Conservation (phyloP, 1,140 invertebrate genomes). For the Goniozus legneri region DNA sequence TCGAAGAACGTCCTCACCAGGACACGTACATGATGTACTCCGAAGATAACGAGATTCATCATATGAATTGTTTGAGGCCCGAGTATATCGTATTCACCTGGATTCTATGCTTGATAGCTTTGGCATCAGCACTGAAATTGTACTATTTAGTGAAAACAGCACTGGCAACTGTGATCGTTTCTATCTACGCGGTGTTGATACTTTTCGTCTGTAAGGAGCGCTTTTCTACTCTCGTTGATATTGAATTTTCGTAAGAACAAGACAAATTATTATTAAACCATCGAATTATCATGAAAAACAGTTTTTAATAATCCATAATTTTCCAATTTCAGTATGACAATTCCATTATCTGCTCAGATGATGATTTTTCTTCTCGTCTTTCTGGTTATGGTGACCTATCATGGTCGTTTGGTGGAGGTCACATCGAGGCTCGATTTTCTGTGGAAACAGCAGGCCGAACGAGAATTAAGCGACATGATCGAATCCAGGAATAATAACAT, state of each 20-base stretch:
- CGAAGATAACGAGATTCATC: slow-evolving; percentile 1
- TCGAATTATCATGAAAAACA: no score
- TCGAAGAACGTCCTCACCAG: no score
- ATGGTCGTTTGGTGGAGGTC: slow-evolving; percentile 85
- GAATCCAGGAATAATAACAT: slow-evolving; percentile 82
- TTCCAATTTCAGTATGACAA: slow-evolving; percentile 45
- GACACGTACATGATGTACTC: no score
- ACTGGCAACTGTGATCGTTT: slow-evolving; percentile 73
- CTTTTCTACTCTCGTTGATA: slow-evolving; percentile 27
- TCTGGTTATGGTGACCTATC: slow-evolving; percentile 83
- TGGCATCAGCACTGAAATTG: slow-evolving; percentile 88
- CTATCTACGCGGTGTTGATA: slow-evolving; percentile 69
- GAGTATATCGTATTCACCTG: slow-evolving; percentile 92
- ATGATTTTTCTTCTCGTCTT: slow-evolving; percentile 77
- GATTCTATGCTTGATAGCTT: slow-evolving; percentile 86
- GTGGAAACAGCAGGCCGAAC: slow-evolving; percentile 91
- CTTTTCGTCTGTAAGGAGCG: slow-evolving; percentile 55
- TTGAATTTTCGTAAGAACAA: not conserved
- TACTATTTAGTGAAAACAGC: slow-evolving; percentile 88
- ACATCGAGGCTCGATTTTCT: slow-evolving; percentile 89
- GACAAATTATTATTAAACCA: slow-evolving; percentile 11
- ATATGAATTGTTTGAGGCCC: slow-evolving; percentile 60
- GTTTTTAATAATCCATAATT: no score
- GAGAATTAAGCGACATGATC: slow-evolving; percentile 87
- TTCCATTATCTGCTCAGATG: slow-evolving; percentile 74